A percentile compares a stretch with the other conserved stretches of the same genome.
phyloP scores from a whole-genome alignment of 2,113 vertebrate species.

The Gobius niger region DNA sequence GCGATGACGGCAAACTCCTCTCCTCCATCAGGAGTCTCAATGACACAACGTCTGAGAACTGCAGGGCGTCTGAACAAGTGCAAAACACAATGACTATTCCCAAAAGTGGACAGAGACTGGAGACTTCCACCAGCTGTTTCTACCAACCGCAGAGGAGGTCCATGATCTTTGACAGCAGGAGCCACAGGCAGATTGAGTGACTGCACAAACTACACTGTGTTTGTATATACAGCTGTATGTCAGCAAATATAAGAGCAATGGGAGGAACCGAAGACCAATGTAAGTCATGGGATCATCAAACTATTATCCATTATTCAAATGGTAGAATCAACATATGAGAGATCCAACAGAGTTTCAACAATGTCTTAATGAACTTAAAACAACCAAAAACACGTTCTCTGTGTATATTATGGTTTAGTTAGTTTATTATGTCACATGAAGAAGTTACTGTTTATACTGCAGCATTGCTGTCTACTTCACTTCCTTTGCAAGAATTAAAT shows the following conservation, averaged over 20 bases:
- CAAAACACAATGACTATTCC: slow-evolving; percentile 97
- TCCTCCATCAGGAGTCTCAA: slow-evolving; percentile 87
- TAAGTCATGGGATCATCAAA: neutral
- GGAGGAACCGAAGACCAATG: neutral
- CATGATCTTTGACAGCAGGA: slow-evolving; percentile 94
- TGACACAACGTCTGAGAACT: slow-evolving; percentile 79
- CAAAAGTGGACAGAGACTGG: slow-evolving; percentile 96
- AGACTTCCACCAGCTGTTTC: slow-evolving; percentile 98
- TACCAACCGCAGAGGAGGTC: slow-evolving; percentile 97
- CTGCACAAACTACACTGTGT: neutral
- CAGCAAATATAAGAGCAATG: slow-evolving; percentile 3
- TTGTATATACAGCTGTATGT: slow-evolving; percentile 32
- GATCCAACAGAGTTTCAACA: neutral
- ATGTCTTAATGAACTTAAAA: neutral
- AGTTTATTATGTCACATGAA: neutral
- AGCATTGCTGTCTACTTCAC: neutral
- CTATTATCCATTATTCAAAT: neutral
- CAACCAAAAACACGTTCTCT: neutral
- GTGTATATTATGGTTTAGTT: neutral
- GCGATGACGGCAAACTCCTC: slow-evolving; percentile 84
- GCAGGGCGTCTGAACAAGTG: slow-evolving; percentile 82
- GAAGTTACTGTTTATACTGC: neutral
- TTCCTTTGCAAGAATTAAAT: neutral
- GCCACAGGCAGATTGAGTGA: slow-evolving; percentile 92
- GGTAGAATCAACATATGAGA: neutral